Conservation (phyloP, 2,113 vertebrate species). For the Probosciger aterrimus region DNA sequence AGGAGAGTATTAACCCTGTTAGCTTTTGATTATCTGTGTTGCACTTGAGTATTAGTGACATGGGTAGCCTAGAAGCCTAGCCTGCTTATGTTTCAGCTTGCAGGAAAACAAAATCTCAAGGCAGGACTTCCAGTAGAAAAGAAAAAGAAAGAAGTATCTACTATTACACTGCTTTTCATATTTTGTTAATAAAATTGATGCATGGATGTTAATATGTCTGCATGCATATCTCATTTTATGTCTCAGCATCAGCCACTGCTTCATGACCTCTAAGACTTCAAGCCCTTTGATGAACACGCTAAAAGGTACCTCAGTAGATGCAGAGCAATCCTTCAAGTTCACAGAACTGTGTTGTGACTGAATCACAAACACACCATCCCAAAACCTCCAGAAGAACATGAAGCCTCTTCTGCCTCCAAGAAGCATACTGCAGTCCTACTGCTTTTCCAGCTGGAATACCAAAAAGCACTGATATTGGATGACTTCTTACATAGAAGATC, state of each 20-base stretch:
- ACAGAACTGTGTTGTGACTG: neutral
- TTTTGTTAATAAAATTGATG: neutral
- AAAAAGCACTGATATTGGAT: neutral
- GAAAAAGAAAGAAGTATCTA: neutral
- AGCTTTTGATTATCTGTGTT: neutral
- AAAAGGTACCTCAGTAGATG: neutral
- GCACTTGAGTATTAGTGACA: neutral
- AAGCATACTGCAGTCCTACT: neutral
- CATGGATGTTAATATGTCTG: neutral
- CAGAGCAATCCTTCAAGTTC: neutral
- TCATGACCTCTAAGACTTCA: neutral
- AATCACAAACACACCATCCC: neutral
- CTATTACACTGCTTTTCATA: neutral
- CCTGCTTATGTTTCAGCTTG: neutral
- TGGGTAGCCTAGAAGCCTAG: neutral
- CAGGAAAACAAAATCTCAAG: neutral
- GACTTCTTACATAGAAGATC: neutral
- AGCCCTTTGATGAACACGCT: neutral
- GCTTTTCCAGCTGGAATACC: neutral
- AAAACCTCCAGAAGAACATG: neutral
- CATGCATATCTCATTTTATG: neutral
- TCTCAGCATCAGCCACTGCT: neutral
- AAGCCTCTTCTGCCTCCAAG: accelerated
- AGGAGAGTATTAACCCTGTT: neutral
- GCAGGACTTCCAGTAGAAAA: neutral